A percentile compares a stretch with the other conserved stretches of the same genome.
Conservation (phyloP, 2,888 invertebrate species). For the Argynnis bischoffii region DNA sequence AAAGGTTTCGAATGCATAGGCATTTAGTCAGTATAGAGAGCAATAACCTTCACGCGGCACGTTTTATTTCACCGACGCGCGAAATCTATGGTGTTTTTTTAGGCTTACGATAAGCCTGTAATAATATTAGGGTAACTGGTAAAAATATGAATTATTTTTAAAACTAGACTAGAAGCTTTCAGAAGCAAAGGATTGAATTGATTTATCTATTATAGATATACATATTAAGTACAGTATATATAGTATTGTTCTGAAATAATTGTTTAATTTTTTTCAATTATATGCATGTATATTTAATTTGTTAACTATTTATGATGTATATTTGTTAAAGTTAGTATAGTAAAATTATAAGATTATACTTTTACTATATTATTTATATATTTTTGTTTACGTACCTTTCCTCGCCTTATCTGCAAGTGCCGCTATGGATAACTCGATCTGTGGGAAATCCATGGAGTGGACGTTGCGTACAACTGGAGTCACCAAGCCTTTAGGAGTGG, state of each 20-base stretch:
- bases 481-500: slow-evolving; percentile 98
- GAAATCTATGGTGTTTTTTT: background rate
- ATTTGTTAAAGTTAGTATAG: no score
- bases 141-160: slow-evolving; percentile 2
- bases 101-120: slow-evolving; percentile 5
- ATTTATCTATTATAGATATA: no score
- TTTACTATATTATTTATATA: no score
- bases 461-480: slow-evolving; percentile 98
- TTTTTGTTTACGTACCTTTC: slow-evolving; percentile 75
- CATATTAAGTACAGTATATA: no score
- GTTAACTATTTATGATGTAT: no score
- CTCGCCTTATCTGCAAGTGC: slow-evolving; percentile 96
- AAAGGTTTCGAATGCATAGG: background rate
- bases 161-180: background rate
- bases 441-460: slow-evolving; percentile 96
- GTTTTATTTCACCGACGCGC: slow-evolving; percentile 4
- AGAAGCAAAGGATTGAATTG: no score
- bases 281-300: no score
- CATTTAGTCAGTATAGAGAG: background rate
- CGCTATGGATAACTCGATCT: slow-evolving; percentile 94
- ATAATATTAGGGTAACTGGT: background rate
- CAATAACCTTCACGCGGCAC: background rate
- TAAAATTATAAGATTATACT: background rate
- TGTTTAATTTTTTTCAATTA: no score
- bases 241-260: no score